Base-by-base conservation (phyloP, 1,140 invertebrate genomes). In the Muscidifurax raptorellus region DNA sequence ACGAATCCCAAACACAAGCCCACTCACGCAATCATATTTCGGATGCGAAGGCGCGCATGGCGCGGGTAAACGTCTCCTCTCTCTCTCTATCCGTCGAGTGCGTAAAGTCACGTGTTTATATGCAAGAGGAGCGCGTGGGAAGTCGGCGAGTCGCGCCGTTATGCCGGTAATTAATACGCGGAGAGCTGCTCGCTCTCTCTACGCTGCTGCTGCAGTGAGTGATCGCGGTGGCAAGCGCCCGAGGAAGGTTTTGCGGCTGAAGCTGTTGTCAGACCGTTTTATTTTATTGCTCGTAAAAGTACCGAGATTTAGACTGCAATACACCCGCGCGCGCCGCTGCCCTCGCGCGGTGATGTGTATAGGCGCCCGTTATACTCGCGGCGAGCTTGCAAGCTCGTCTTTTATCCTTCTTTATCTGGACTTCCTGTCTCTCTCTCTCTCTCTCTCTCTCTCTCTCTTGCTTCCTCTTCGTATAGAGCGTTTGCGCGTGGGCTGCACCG, bases 251-350 rank as follows among this genome's bases (percentile, higher is more conserved):
- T 67, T 78, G 80, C 66, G 75, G 72, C 84, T 71, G 84, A 82
- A 82, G 84, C 84, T 83, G 85, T 85, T 85, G 84, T 85, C 79
- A 89, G 91, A 91, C 89, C 92, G 90, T 92, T 92, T 93, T 92
- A 92, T 92, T 92, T 93, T 92, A 92, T 90, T 92, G 90, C 90
- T 91, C 90, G 92, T 93, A 92, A 93, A 93, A 91, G 90, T 91
- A 92, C 92, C 89, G 89, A 92, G 91, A 92, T 93, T 92, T 92
- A 92, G 91, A 92, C 91, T 91, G 90, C 90, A 92, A 90, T 91
- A 91, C 89, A 89, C 88, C 88, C 90, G 85, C 82, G 32, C 82
- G 4, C 36, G 27, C 30, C 22, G 36, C 36, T 13, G 74, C 52
- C 18, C 25, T 30, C n/a, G 72, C 52, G 1, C 77, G 40, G 74